Conservation (phyloP, 2,888 invertebrate species). For the Phytoseiulus persimilis region DNA sequence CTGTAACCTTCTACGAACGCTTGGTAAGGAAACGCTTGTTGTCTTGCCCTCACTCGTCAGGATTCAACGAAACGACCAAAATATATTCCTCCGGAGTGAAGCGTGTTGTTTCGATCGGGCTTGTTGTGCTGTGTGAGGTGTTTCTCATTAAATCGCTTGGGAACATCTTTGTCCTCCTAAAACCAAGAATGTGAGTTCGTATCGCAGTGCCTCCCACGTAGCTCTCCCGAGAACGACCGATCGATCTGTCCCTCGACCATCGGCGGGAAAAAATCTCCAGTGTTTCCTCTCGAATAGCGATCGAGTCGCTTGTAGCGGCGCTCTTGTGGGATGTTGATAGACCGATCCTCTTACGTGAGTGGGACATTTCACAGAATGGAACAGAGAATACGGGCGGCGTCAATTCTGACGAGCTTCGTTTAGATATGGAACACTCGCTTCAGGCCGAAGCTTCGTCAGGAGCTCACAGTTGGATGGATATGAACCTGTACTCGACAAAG, state of each 20-base stretch:
- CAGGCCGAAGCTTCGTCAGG: constrained; percentile 30
- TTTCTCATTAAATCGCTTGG: not conserved
- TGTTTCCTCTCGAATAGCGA: no score
- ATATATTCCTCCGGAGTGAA: not conserved
- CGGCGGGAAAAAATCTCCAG: no score
- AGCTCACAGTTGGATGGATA: constrained; percentile 36
- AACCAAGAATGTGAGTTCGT: not conserved
- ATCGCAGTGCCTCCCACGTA: not conserved
- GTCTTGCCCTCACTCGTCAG: not conserved
- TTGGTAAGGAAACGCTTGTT: not conserved
- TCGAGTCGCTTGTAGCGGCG: not conserved
- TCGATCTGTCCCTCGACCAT: no score
- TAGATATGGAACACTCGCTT: constrained; percentile 29
- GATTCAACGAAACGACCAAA: not conserved
- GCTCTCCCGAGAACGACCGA: not conserved
- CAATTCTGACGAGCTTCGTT: constrained; percentile 32
- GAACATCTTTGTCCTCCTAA: not conserved
- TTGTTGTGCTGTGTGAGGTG: not conserved
- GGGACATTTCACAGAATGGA: not conserved
- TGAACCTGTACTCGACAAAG: constrained; percentile 33
- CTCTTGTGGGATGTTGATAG: not conserved
- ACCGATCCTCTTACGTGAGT: not conserved
- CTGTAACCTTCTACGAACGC: not conserved
- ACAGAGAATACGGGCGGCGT: not conserved
- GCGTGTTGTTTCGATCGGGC: not conserved